A percentile compares a stretch with the other conserved stretches of the same genome.
Evolutionary conservation across 2,888 invertebrate genomes (phyloP).

Genomic region (Drymonia ruficornis): DNA sequence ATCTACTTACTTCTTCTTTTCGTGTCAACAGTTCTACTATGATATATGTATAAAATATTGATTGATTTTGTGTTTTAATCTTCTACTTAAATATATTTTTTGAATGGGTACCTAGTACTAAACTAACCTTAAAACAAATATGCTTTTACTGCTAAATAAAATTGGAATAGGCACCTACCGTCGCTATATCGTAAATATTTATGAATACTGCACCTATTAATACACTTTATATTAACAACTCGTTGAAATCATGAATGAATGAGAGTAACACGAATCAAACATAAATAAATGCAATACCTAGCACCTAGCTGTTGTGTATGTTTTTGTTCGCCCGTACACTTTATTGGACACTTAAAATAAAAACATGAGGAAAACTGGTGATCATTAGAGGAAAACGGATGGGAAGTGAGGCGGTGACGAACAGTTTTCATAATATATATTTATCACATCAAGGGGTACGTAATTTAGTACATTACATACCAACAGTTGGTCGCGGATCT

Average conservation of each 20-base stretch:
- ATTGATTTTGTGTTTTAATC: too few relatives aligned
- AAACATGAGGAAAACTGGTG: too few relatives aligned
- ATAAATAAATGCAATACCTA: neutral
- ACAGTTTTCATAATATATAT: neutral
- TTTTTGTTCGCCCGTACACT: neutral
- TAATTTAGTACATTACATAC: too few relatives aligned
- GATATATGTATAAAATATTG: too few relatives aligned
- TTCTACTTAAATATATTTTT: too few relatives aligned
- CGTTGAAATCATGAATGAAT: neutral
- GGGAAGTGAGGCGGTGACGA: too few relatives aligned
- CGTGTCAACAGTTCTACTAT: too few relatives aligned
- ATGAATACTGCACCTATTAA: neutral
- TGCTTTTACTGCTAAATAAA: neutral
- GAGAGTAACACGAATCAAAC: neutral
- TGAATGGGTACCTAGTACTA: neutral
- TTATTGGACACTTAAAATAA: neutral
- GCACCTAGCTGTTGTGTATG: too few relatives aligned
- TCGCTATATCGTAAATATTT: neutral
- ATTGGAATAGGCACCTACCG: neutral
- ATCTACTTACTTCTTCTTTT: too few relatives aligned
- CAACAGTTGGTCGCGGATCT: too few relatives aligned
- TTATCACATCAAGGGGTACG: neutral
- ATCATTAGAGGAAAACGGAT: too few relatives aligned
- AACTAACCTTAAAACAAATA: neutral
- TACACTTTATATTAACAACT: neutral